These are phyloP conservation scores for Formica aserva DNA, from an alignment of 2,888 invertebrate genomes.

Conservation along the genomic window DNA sequence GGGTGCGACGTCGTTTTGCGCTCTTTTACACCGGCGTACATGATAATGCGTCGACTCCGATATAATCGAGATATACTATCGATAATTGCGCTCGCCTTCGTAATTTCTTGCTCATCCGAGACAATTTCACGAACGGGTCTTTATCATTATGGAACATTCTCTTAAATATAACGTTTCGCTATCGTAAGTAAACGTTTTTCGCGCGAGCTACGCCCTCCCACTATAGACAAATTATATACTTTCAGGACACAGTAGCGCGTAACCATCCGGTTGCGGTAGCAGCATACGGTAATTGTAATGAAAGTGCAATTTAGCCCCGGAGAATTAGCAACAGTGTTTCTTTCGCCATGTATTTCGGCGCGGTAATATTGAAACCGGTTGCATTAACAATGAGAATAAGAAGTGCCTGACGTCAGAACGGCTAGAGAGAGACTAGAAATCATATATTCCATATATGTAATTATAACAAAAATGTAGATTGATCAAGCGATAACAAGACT, in stretches of 20 bases:
- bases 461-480: slow-evolving; percentile 58
- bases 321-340: slow-evolving; percentile 60
- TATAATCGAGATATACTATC: slow-evolving; percentile 59
- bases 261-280: slow-evolving; percentile 55
- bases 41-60: slow-evolving; percentile 44
- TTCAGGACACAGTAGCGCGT: slow-evolving; percentile 64
- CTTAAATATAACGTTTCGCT: slow-evolving; percentile 57
- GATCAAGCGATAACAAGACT: slow-evolving; percentile 56
- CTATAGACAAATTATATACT: slow-evolving; percentile 62
- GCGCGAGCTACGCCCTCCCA: slow-evolving; percentile 40
- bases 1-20: slow-evolving; percentile 39
- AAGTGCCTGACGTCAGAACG: slow-evolving; percentile 48
- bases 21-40: slow-evolving; percentile 36
- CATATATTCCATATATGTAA: neutral
- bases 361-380: slow-evolving; percentile 58
- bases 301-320: slow-evolving; percentile 62
- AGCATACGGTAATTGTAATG: slow-evolving; percentile 61
- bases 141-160: slow-evolving; percentile 55
- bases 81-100: slow-evolving; percentile 57
- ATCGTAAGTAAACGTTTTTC: slow-evolving; percentile 60
- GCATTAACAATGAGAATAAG: slow-evolving; percentile 39
- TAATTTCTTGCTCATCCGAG: slow-evolving; percentile 55
- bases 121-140: slow-evolving; percentile 58
- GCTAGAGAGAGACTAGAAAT: slow-evolving; percentile 51
- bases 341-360: slow-evolving; percentile 32